Evolutionary conservation across 2,797 vertebrate genomes (phyloP), one percentile per base, ranked within the genome.

Genomic region (Darevskia nairensis): DNA sequence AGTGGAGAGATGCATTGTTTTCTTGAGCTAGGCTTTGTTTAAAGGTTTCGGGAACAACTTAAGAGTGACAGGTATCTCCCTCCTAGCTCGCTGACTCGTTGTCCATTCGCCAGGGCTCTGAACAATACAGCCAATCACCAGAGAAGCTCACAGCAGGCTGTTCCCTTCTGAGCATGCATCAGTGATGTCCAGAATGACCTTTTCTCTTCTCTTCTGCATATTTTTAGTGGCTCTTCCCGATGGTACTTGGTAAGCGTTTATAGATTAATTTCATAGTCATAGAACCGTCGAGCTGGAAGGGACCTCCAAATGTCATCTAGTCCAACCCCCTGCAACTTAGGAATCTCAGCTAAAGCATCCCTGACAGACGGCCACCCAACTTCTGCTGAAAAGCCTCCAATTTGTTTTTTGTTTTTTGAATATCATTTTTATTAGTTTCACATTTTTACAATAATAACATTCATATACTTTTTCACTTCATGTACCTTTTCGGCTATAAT

Each of bases 191-290:
- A 86, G 84, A 76, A 84, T 0, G 1, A 90, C 78, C 19, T 23
- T 94, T 94, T n/a, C 94, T 87, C 5, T 91, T 79, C 92, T 94
- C 50, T 77, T 4, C 23, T 41, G 77, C 81, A 8, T 93, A 94
- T 94, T 95, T 94, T 94, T 94, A 94, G 90, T 92, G 80, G 23
- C 4, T 84, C 2, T 92, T 93, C 93, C 92, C 89, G 61, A 29
- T 80, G 89, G 94, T 90, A 64, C 41, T 90, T 46, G 59, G 87
- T 85, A 91, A 94, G 93, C 89, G 88, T 94, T 94, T 94, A 90
- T 89, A 90, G 92, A 93, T 88, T 23, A 93, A 89, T 55, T 4
- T 15, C 50, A 55, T 55, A 15, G 10, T 55, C 0, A 1, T 55
- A 55, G 50, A 55, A 55, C 50, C 3, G 50, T 55, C 11, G 1